phyloP scores from a whole-genome alignment of 2,113 vertebrate genomes.

The Podarcis raffonei region DNA sequence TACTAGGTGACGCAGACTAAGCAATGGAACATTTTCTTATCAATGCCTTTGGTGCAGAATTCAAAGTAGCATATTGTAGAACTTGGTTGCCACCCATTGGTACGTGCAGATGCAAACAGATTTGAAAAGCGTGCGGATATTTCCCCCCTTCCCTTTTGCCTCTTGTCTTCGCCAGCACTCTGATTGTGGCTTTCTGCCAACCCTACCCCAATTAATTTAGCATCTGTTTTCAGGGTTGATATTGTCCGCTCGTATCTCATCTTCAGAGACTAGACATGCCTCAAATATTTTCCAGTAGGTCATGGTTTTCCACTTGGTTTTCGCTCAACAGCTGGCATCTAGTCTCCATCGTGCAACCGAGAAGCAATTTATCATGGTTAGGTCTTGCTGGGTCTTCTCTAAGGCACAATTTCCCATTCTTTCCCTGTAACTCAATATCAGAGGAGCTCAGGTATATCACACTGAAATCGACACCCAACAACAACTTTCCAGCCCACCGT shows the following conservation, averaged over 20 bases:
- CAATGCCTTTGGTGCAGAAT: background rate
- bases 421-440: background rate
- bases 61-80: background rate
- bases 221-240: slow-evolving; percentile 70
- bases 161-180: slow-evolving; percentile 27
- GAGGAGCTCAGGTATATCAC: slow-evolving; percentile 4
- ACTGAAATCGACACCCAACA: background rate
- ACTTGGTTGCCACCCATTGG: background rate
- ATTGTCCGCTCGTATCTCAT: slow-evolving; percentile 54
- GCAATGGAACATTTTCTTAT: background rate
- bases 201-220: slow-evolving; percentile 70
- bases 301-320: slow-evolving; percentile 79
- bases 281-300: slow-evolving; percentile 79
- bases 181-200: slow-evolving; percentile 58
- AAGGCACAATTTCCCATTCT: background rate
- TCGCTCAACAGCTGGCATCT: slow-evolving; percentile 76
- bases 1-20: background rate
- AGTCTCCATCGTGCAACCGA: slow-evolving; percentile 62
- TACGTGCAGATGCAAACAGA: background rate
- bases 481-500: slow-evolving; percentile 31
- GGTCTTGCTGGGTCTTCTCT: background rate
- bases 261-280: slow-evolving; percentile 65
- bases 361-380: slow-evolving; percentile 41
- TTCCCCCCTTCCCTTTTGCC: slow-evolving; percentile 10
- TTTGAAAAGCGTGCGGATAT: background rate